Conservation (phyloP, 2,888 invertebrate genomes). For the Incurvaria masculella region DNA sequence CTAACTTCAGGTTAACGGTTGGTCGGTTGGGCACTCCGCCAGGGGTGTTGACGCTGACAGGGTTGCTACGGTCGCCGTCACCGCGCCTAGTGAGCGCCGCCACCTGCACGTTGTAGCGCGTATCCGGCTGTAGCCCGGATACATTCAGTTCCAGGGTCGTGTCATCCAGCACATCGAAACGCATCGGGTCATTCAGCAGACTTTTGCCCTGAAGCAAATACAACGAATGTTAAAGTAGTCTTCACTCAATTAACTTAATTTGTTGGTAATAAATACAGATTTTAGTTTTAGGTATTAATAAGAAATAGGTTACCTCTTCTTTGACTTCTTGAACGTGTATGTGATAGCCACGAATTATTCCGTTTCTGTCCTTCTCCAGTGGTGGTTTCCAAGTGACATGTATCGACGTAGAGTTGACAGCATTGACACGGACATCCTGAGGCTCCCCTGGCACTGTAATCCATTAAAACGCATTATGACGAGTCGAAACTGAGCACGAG, state of each 20-base stretch:
- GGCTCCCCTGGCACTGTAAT: slow-evolving; percentile 96
- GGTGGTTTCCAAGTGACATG: slow-evolving; percentile 96
- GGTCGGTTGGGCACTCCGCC: slow-evolving; percentile 90
- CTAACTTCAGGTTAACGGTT: slow-evolving; percentile 75
- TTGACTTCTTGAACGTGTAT: slow-evolving; percentile 91
- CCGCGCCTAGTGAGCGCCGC: slow-evolving; percentile 96
- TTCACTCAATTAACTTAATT: no score
- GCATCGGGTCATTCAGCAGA: slow-evolving; percentile 82
- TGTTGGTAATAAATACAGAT: not conserved
- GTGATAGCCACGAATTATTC: slow-evolving; percentile 95
- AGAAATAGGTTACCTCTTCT: slow-evolving; percentile 81
- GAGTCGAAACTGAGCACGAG: slow-evolving; percentile 14
- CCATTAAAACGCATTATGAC: slow-evolving; percentile 22
- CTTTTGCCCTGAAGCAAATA: slow-evolving; percentile 70
- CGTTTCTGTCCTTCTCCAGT: slow-evolving; percentile 85
- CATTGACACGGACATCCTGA: slow-evolving; percentile 82
- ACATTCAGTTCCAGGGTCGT: slow-evolving; percentile 76
- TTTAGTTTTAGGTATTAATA: slow-evolving; percentile 11
- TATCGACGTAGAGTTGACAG: slow-evolving; percentile 94
- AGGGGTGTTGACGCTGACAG: slow-evolving; percentile 84
- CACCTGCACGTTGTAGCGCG: slow-evolving; percentile 90
- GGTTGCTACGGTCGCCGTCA: slow-evolving; percentile 89
- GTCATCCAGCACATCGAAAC: slow-evolving; percentile 82
- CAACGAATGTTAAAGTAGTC: no score
- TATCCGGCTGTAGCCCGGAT: slow-evolving; percentile 91